These are phyloP conservation scores for Plutella xylostella DNA, from an alignment of 2,888 invertebrate species.

Conservation along the genomic window DNA sequence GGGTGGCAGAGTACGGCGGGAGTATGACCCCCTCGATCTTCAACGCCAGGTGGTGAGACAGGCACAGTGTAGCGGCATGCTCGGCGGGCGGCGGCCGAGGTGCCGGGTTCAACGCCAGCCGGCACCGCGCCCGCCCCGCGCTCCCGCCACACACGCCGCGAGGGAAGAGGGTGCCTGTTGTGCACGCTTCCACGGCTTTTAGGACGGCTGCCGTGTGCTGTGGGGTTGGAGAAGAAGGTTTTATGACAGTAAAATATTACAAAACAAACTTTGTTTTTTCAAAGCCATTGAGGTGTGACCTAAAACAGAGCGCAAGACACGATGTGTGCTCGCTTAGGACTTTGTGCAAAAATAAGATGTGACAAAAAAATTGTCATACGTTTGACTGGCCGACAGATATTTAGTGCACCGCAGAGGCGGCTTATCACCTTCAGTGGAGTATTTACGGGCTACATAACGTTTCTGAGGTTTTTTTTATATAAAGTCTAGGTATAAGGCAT, in stretches of 20 bases:
- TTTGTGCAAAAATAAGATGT: too few relatives aligned
- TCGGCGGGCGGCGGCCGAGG: slow-evolving; percentile 73
- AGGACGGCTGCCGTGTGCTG: slow-evolving; percentile 47
- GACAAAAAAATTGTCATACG: too few relatives aligned
- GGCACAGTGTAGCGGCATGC: slow-evolving; percentile 85
- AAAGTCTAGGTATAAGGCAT: too few relatives aligned
- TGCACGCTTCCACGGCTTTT: slow-evolving; percentile 49
- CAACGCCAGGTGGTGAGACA: slow-evolving; percentile 87
- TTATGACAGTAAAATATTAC: not conserved
- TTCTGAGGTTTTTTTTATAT: too few relatives aligned
- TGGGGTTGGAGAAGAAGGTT: not conserved
- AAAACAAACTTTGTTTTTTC: not conserved
- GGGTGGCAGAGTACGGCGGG: slow-evolving; percentile 44
- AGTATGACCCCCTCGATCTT: slow-evolving; percentile 94
- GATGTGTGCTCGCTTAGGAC: too few relatives aligned
- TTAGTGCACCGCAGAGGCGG: too few relatives aligned
- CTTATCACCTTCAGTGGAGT: too few relatives aligned
- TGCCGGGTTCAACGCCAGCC: slow-evolving; percentile 51
- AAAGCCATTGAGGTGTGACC: too few relatives aligned
- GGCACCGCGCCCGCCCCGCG: slow-evolving; percentile 72
- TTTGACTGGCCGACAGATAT: too few relatives aligned
- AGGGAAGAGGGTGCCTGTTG: slow-evolving; percentile 83
- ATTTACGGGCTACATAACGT: too few relatives aligned
- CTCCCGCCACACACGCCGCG: slow-evolving; percentile 84
- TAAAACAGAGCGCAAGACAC: too few relatives aligned